A percentile compares a stretch with the other conserved stretches of the same genome.
phyloP scores from a whole-genome alignment of 2,797 vertebrate species.

The Gymnothorax reevesii region DNA sequence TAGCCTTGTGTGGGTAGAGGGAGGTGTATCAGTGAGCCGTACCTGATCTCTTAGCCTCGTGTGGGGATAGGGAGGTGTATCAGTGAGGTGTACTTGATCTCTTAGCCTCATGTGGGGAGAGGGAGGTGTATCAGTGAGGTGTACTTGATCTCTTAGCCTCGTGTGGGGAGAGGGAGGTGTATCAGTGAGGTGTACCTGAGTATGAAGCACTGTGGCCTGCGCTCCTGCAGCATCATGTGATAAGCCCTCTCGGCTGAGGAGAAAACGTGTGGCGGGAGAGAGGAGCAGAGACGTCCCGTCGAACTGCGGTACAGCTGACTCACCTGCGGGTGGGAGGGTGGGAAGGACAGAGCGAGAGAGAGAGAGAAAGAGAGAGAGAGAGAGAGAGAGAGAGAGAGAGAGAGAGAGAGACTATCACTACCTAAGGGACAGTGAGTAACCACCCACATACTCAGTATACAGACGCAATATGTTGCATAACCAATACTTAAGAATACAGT shows the following conservation, averaged over 20 bases:
- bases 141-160: background rate
- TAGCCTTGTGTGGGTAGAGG: background rate
- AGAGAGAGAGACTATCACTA: background rate
- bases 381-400: conserved; percentile 37
- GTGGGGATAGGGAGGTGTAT: background rate
- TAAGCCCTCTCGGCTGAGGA: conserved; percentile 89
- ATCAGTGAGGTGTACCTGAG: conserved; percentile 77
- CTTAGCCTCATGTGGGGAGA: background rate
- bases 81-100: background rate
- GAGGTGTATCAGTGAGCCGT: background rate
- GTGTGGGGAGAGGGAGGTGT: background rate
- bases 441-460: too few relatives aligned
- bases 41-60: too few relatives aligned
- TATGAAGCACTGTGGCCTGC: conserved; percentile 85
- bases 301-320: conserved; percentile 90
- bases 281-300: conserved; percentile 81
- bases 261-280: conserved; percentile 93
- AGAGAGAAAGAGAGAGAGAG: conserved; percentile 26
- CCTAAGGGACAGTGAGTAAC: too few relatives aligned
- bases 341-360: conserved; percentile 19
- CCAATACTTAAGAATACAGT: too few relatives aligned
- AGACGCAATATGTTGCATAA: too few relatives aligned
- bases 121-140: background rate
- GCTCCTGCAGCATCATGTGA: conserved; percentile 90
- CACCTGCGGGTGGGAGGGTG: conserved; percentile 70